These are phyloP conservation scores for Myiopsitta monachus DNA, from an alignment of 2,113 vertebrate species.

Conservation along the genomic window DNA sequence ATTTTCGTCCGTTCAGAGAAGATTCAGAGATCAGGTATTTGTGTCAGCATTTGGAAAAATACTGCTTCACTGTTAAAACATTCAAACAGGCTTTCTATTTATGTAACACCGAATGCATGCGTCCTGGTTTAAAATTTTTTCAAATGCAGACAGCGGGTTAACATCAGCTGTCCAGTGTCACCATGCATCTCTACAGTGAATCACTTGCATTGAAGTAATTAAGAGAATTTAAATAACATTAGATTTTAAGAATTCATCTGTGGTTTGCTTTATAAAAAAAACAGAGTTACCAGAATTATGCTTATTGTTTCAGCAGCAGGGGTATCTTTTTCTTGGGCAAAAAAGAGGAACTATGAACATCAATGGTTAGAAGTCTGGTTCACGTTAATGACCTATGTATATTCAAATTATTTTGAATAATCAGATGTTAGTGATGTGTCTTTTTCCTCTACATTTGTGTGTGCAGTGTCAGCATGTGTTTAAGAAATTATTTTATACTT, in stretches of 20 bases:
- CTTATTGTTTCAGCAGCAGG: not conserved
- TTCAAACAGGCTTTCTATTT: conserved; percentile 21
- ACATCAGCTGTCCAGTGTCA: not conserved
- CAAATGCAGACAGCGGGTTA: not conserved
- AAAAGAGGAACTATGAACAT: not conserved
- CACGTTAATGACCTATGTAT: not conserved
- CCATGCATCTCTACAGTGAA: conserved; percentile 43
- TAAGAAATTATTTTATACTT: not conserved
- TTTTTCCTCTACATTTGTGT: not conserved
- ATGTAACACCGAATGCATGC: not conserved
- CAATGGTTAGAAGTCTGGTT: not conserved
- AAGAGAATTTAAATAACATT: conserved; percentile 51
- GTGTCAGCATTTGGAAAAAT: conserved; percentile 60
- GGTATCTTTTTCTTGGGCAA: not conserved
- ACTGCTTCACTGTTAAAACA: conserved; percentile 24
- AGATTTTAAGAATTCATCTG: conserved; percentile 32
- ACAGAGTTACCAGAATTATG: not conserved
- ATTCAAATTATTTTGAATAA: conserved; percentile 22
- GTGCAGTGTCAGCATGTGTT: not conserved
- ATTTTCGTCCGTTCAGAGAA: conserved; percentile 76
- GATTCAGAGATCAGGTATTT: conserved; percentile 78
- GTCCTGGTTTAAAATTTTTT: not conserved
- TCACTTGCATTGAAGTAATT: conserved; percentile 51
- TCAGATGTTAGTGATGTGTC: not conserved
- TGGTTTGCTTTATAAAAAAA: not conserved